phyloP scores from a whole-genome alignment of 1,140 invertebrate genomes.

The Asobara japonica region DNA sequence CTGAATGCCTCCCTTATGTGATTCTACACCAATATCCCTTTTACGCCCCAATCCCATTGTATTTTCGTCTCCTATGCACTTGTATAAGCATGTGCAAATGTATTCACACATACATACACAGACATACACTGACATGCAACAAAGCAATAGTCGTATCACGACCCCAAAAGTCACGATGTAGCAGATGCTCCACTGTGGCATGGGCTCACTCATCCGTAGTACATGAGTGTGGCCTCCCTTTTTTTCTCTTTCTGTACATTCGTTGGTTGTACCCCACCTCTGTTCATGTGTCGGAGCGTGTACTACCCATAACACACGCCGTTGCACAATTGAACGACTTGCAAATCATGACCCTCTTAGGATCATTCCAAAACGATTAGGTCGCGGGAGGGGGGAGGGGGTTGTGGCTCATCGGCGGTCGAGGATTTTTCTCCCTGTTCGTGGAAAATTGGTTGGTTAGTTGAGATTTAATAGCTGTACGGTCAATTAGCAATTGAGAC shows the following conservation, averaged over 20 bases:
- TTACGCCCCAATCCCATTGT: slow-evolving; percentile 22
- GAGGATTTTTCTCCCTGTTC: neutral
- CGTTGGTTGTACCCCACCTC: neutral
- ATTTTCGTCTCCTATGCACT: slow-evolving; percentile 23
- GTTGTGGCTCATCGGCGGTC: neutral
- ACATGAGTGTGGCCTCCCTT: neutral
- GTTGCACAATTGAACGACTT: slow-evolving; percentile 24
- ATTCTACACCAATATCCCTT: slow-evolving; percentile 10
- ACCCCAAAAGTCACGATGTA: slow-evolving; percentile 39
- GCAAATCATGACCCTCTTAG: slow-evolving; percentile 19
- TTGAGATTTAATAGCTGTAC: neutral
- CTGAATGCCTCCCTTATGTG: slow-evolving; percentile 29
- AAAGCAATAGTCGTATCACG: slow-evolving; percentile 15
- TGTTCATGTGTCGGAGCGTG: slow-evolving; percentile 8
- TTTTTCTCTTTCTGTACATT: neutral
- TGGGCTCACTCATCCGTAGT: slow-evolving; percentile 20
- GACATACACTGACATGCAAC: neutral
- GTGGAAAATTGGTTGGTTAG: neutral
- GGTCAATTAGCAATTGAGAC: too few species aligned
- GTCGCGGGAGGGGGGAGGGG: neutral
- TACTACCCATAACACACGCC: slow-evolving; percentile 1
- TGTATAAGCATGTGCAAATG: slow-evolving; percentile 19
- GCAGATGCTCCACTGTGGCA: slow-evolving; percentile 33
- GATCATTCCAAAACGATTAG: slow-evolving; percentile 26
- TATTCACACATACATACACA: neutral